Evolutionary conservation across 1,140 invertebrate species (phyloP), one percentile per base, ranked within the genome.

Genomic region (Hyles euphorbiae): DNA sequence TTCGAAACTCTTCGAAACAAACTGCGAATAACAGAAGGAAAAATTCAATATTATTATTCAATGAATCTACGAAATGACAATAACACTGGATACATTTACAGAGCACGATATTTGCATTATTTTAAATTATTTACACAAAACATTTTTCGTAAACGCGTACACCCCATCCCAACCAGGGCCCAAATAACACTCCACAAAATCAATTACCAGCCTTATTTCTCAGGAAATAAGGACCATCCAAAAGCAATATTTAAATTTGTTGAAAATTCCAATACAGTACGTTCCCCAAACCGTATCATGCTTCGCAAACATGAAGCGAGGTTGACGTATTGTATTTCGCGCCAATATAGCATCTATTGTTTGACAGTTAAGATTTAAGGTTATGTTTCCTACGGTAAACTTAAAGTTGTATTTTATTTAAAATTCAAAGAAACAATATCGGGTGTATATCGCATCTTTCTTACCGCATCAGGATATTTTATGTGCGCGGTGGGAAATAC

Each of bases 361-460:
- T 57, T 63, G 60, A 65, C 58, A 49, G 46, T 69, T 65, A 58
- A 62, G 56, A 45, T 60, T 60, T 45, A 36, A 65, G 59, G 56
- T 69, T 65, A 60, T 32, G 22, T 67, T 64, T 65, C 22, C 55
- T 45, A 63, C 61, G 59, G 67, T n/a, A 67, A 56, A 65, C 12
- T 7, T 44, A 12, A 9, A 44, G 57, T 47, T 61, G 52, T 65
- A 57, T 56, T 64, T 51, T 58, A 73, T 79, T 83, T 82, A 83
- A 81, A 83, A 83, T 85, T 78, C 76, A 85, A 79, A 78, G 78
- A 85, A 83, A 85, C 81, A 85, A 82, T 85, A 85, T 85, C 75
- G 81, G 70, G 74, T 76, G 76, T 76, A 77, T 70, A 81, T 76
- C 76, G 67, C 78, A 81, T 75, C 61, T 67, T 68, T 58, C 60